Evolutionary conservation across 2,113 vertebrate species (phyloP).

Genomic region (Himantopus leucocephalus): DNA sequence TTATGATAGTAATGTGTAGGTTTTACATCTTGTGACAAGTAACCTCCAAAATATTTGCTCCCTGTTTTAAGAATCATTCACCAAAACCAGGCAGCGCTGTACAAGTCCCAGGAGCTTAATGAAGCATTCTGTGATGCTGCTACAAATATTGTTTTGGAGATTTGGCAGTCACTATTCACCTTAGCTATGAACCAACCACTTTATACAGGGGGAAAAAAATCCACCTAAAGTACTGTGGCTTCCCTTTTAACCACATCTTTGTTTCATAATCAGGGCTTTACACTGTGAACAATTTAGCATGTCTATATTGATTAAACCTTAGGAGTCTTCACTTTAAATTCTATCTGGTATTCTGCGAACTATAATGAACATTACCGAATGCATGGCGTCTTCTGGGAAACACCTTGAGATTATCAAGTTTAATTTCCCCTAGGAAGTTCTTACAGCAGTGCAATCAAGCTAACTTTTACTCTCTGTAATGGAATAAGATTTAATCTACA

Average conservation of each 20-base stretch:
- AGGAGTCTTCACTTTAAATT: constrained; percentile 50
- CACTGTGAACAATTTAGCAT: constrained; percentile 41
- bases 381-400: constrained; percentile 34
- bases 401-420: constrained; percentile 66
- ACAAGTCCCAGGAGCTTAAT: not conserved
- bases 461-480: constrained; percentile 56
- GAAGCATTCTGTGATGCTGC: not conserved
- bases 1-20: not conserved
- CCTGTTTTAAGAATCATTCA: not conserved
- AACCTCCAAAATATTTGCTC: not conserved
- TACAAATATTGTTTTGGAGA: not conserved
- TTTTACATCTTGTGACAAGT: not conserved
- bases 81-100: not conserved
- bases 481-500: constrained; percentile 59
- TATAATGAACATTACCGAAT: constrained; percentile 57
- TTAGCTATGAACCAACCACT: not conserved
- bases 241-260: not conserved
- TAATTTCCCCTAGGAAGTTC: constrained; percentile 69
- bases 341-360: constrained; percentile 36
- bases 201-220: not conserved
- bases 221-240: not conserved
- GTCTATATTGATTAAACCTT: constrained; percentile 68
- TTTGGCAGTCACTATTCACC: not conserved
- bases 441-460: constrained; percentile 54
- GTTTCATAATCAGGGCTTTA: not conserved